Conservation (phyloP, 2,113 vertebrate species). For the Psephotus haematonotus region DNA sequence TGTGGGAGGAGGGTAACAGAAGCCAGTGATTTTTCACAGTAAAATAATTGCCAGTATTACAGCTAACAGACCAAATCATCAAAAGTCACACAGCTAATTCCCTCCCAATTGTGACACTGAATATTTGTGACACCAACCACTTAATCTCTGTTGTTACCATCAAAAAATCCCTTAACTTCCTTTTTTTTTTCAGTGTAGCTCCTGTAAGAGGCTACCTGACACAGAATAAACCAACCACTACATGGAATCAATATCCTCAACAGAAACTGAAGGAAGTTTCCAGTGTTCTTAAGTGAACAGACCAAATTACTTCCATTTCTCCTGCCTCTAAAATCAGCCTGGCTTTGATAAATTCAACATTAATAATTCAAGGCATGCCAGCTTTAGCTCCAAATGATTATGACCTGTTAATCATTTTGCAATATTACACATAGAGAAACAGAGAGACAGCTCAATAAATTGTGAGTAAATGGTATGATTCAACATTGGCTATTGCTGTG, state of each 20-base stretch:
- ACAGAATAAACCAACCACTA: not conserved
- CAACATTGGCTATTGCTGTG: not conserved
- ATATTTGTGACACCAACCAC: not conserved
- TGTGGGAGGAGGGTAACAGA: slow-evolving; percentile 41
- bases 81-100: not conserved
- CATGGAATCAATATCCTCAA: not conserved
- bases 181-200: not conserved
- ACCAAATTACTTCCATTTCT: not conserved
- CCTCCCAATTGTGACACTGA: not conserved
- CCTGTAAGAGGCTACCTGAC: not conserved
- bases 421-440: not conserved
- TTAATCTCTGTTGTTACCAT: not conserved
- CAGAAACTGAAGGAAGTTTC: not conserved
- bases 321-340: not conserved
- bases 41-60: not conserved
- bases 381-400: not conserved
- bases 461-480: not conserved
- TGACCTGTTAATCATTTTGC: not conserved
- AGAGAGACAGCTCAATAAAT: not conserved
- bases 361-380: not conserved
- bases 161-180: not conserved
- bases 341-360: not conserved
- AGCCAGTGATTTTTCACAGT: slow-evolving; percentile 15
- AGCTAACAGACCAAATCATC: not conserved
- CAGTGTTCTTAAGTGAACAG: not conserved